Percentiles rank a stretch among this genome's conserved stretches.
These are phyloP conservation scores for Microplitis mediator DNA, from an alignment of 1,140 invertebrate species.

Conservation along the genomic window DNA sequence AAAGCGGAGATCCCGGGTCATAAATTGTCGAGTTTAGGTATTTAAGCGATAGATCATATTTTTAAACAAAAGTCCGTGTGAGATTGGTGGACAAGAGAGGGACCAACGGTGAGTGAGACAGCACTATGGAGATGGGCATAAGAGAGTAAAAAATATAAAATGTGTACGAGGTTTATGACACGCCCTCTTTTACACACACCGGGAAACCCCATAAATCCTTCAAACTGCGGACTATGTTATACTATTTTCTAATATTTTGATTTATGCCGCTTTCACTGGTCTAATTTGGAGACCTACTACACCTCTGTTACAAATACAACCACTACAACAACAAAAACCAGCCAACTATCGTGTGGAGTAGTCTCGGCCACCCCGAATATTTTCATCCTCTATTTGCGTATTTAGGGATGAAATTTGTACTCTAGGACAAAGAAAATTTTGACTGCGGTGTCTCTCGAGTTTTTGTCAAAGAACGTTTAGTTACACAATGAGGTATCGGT, in stretches of 20 bases:
- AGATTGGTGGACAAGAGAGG: conserved; percentile 18
- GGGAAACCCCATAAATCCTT: conserved; percentile 56
- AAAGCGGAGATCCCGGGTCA: conserved; percentile 32
- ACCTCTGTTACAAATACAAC: conserved; percentile 9
- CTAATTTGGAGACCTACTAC: conserved; percentile 43
- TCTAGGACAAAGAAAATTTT: too few relatives aligned
- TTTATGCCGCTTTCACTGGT: conserved; percentile 58
- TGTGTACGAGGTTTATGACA: conserved; percentile 16
- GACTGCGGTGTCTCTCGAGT: too few relatives aligned
- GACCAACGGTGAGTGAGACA: not conserved
- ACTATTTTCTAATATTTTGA: conserved; percentile 59
- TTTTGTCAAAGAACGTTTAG: too few relatives aligned
- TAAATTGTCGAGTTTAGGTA: conserved; percentile 55
- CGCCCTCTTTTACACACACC: conserved; percentile 37
- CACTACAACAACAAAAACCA: not conserved
- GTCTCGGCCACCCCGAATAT: conserved; percentile 7
- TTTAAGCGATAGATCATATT: conserved; percentile 60
- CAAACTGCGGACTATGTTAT: conserved; percentile 34
- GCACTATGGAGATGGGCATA: not conserved
- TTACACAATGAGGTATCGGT: too few relatives aligned
- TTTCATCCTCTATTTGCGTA: conserved; percentile 57
- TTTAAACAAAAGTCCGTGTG: conserved; percentile 54
- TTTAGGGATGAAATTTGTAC: conserved; percentile 32
- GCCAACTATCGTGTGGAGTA: not conserved
- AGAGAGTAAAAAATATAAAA: conserved; percentile 4